Percentiles rank a stretch among this genome's conserved stretches.
Evolutionary conservation across 2,113 vertebrate species (phyloP).

Genomic region (Muscicapa adusta): DNA sequence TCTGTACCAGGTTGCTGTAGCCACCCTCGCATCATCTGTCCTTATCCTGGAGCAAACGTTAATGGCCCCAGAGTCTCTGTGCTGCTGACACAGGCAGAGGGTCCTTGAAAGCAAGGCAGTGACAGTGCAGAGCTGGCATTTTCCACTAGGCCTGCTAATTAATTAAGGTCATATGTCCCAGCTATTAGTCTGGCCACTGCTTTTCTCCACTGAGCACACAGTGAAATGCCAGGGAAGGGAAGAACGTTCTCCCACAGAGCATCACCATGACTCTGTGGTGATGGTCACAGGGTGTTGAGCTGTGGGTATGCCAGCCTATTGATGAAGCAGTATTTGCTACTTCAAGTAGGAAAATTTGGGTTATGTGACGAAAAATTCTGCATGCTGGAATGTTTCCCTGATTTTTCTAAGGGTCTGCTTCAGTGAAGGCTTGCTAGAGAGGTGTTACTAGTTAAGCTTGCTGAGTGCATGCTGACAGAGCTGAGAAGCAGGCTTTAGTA

Average conservation of each 20-base stretch:
- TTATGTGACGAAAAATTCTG: neutral
- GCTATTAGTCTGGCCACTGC: slow-evolving; percentile 1
- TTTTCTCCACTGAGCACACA: neutral
- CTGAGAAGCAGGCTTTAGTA: neutral
- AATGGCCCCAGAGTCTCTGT: neutral
- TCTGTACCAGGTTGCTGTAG: neutral
- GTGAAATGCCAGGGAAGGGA: neutral
- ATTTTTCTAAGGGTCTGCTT: neutral
- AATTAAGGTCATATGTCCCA: slow-evolving; percentile 4
- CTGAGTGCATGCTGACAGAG: neutral
- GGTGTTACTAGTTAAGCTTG: neutral
- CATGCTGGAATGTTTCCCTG: neutral
- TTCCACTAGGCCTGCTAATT: slow-evolving; percentile 34
- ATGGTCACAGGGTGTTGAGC: neutral
- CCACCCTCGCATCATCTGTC: neutral
- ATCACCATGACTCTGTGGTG: rapidly evolving
- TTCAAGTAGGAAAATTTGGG: neutral
- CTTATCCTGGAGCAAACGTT: neutral
- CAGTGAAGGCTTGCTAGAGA: neutral
- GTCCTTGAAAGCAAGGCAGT: slow-evolving; percentile 23
- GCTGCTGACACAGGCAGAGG: slow-evolving; percentile 11
- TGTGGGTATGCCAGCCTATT: rapidly evolving
- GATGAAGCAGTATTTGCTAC: neutral
- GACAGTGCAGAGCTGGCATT: slow-evolving; percentile 40
- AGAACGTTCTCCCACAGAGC: neutral